These are phyloP conservation scores for Pogonophryne albipinna DNA, from an alignment of 2,797 vertebrate genomes.

Conservation along the genomic window DNA sequence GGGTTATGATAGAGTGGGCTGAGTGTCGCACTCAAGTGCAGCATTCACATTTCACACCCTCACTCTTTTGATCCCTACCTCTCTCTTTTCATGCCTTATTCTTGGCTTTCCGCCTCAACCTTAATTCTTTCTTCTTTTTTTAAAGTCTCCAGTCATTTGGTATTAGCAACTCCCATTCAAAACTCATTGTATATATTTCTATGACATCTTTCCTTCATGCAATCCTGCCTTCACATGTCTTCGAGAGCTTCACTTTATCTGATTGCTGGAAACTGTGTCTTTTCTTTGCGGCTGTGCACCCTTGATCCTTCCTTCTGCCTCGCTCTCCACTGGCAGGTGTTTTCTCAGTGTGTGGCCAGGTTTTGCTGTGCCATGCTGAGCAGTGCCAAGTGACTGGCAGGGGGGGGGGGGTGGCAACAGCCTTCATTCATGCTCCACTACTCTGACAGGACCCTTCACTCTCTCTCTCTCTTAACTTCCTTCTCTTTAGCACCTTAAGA, in stretches of 20 bases:
- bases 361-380: constrained; percentile 65
- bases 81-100: constrained; percentile 2
- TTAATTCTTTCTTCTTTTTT: background rate
- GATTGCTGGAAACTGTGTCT: constrained; percentile 4
- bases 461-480: background rate
- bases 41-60: constrained; percentile 40
- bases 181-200: too few species aligned
- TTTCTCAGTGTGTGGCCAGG: constrained; percentile 68
- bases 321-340: constrained; percentile 68
- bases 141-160: background rate
- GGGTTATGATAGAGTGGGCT: constrained; percentile 55
- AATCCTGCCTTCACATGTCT: constrained; percentile 1
- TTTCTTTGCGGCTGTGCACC: constrained; percentile 9
- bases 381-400: constrained; percentile 65
- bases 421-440: constrained; percentile 70
- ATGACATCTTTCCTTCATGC: background rate
- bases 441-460: constrained; percentile 39
- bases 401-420: constrained; percentile 58
- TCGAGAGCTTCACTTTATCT: constrained; percentile 4
- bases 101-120: background rate
- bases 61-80: constrained; percentile 35
- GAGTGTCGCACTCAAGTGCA: constrained; percentile 60
- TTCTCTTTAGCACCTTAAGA: background rate
- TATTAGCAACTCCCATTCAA: too few species aligned
- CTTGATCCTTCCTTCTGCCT: constrained; percentile 32